phyloP scores from a whole-genome alignment of 2,888 invertebrate species.

The Microctonus hyperodae region DNA sequence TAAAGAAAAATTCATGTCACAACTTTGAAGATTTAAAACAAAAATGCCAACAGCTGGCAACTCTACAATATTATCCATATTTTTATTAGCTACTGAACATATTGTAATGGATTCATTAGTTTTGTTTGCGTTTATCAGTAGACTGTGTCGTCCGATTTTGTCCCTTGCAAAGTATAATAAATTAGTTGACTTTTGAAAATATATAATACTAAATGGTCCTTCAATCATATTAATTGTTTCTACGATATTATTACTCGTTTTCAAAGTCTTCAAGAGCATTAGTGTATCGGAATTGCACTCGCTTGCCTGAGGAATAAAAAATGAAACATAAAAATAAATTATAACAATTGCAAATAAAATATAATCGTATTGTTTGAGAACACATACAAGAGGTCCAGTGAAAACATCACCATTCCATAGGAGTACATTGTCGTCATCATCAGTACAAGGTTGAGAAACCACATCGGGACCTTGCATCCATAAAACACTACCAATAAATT shows the following conservation, averaged over 20 bases:
- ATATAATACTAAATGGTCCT: slow-evolving; percentile 88
- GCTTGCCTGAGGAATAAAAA: slow-evolving; percentile 26
- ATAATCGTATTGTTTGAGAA: not conserved
- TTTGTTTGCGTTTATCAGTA: slow-evolving; percentile 69
- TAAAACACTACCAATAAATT: slow-evolving; percentile 69
- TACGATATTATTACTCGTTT: slow-evolving; percentile 55
- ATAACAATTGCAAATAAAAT: slow-evolving; percentile 19
- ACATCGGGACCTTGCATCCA: slow-evolving; percentile 82
- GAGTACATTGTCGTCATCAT: slow-evolving; percentile 70
- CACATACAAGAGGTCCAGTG: slow-evolving; percentile 64
- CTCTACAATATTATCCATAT: slow-evolving; percentile 66
- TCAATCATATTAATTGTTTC: slow-evolving; percentile 68
- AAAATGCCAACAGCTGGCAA: slow-evolving; percentile 72
- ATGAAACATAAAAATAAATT: not conserved
- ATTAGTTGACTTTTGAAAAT: slow-evolving; percentile 69
- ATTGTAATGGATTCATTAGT: slow-evolving; percentile 44
- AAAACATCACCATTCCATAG: slow-evolving; percentile 93
- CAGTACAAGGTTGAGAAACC: slow-evolving; percentile 73
- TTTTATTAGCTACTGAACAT: slow-evolving; percentile 60
- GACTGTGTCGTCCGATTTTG: slow-evolving; percentile 83
- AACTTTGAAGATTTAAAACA: slow-evolving; percentile 63
- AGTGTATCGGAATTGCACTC: slow-evolving; percentile 44
- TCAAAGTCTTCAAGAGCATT: slow-evolving; percentile 42
- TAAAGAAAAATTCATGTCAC: slow-evolving; percentile 60
- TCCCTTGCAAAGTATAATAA: slow-evolving; percentile 85